Evolutionary conservation across 1,140 invertebrate genomes (phyloP), one percentile per base, ranked within the genome.

Genomic region (Laupala kohalensis): DNA sequence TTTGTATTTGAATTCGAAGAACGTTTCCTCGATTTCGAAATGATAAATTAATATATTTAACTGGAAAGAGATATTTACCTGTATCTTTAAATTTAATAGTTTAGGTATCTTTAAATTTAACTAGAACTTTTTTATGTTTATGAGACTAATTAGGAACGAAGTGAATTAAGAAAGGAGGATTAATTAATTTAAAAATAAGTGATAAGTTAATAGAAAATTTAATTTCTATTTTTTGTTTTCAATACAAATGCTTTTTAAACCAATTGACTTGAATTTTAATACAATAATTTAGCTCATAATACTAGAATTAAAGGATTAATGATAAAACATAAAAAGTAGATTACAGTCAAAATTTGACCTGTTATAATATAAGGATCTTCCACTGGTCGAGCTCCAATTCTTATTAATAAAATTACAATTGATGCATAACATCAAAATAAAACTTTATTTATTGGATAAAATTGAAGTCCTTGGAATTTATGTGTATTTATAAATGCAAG

Each of bases 191-290:
- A n/a, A n/a, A n/a, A n/a, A n/a, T n/a, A n/a, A n/a, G n/a, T n/a
- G n/a, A n/a, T n/a, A n/a, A n/a, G n/a, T n/a, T n/a, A n/a, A n/a
- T n/a, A n/a, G n/a, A n/a, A n/a, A n/a, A n/a, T n/a, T n/a, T n/a
- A n/a, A n/a, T n/a, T n/a, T n/a, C n/a, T n/a, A n/a, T n/a, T 37
- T 37, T 37, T 37, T 6, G 30, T 37, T 37, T 37, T 87, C 84
- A 88, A 86, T 84, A 83, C 83, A 86, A 83, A 84, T 80, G 80
- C 83, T 85, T 86, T 77, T 79, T 82, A 85, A 85, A 81, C 77
- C 84, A 81, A 84, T 84, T 83, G 83, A 83, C 81, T 83, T 75
- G 75, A 80, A 76, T 74, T n/a, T n/a, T n/a, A n/a, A n/a, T n/a
- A n/a, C n/a, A n/a, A n/a, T n/a, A 82, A 73, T 74, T 82, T 81